Conservation (phyloP, 2,888 invertebrate genomes). For the Melanostoma mellinum region DNA sequence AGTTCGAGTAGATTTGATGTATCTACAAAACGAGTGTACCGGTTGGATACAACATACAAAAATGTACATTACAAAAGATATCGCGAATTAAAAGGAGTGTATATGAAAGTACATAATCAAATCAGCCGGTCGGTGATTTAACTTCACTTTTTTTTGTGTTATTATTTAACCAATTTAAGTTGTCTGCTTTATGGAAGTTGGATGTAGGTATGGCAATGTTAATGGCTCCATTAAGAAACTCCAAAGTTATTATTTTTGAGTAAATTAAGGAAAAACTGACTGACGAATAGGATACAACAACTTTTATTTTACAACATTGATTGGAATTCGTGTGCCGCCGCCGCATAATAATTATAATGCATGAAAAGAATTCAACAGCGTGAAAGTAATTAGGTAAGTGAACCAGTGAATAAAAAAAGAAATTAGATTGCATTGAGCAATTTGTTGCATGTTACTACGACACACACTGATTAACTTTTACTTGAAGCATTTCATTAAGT, state of each 20-base stretch:
- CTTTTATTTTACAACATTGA: conserved; percentile 23
- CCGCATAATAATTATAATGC: conserved; percentile 5
- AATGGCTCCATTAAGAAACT: conserved; percentile 25
- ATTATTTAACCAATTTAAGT: not conserved
- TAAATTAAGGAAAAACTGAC: conserved; percentile 30
- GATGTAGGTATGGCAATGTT: conserved; percentile 18
- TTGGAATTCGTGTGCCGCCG: conserved; percentile 29
- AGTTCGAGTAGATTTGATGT: not conserved
- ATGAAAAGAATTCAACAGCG: conserved; percentile 51
- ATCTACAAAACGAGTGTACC: not conserved
- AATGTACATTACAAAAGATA: conserved; percentile 12
- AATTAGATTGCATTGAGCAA: conserved; percentile 40
- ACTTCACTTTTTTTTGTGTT: conserved; percentile 3
- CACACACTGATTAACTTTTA: conserved; percentile 50
- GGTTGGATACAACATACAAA: conserved; percentile 8
- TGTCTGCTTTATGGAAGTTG: conserved; percentile 1
- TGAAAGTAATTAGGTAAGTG: conserved; percentile 63
- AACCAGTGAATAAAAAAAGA: conserved; percentile 43
- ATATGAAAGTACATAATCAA: conserved; percentile 18
- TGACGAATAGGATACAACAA: conserved; percentile 9
- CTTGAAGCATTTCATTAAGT: conserved; percentile 3
- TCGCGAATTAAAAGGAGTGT: conserved; percentile 11
- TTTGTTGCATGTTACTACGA: conserved; percentile 53
- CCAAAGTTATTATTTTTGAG: conserved; percentile 13
- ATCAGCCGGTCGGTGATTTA: not conserved